Evolutionary conservation across 2,888 invertebrate species (phyloP).

Genomic region (Xylota segnis): DNA sequence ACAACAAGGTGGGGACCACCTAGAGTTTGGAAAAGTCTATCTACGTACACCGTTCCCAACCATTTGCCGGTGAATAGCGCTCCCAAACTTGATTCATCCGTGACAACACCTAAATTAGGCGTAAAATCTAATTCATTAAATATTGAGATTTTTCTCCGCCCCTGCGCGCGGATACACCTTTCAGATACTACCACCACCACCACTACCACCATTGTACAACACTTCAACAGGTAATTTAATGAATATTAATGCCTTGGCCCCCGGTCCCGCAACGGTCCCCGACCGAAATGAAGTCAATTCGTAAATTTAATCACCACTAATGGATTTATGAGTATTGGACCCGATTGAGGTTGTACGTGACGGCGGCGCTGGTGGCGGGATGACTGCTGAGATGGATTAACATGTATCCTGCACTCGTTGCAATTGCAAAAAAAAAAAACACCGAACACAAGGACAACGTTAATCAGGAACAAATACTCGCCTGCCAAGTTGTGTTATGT

Average conservation of each 20-base stretch:
- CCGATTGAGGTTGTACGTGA: neutral
- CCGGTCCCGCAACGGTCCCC: neutral
- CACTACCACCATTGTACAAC: constrained; percentile 1
- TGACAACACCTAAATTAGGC: constrained; percentile 71
- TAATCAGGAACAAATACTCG: constrained; percentile 41
- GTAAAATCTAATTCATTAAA: constrained; percentile 70
- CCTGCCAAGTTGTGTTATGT: neutral
- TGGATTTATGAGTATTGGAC: constrained; percentile 66
- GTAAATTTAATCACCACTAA: constrained; percentile 70
- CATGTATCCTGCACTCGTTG: constrained; percentile 13
- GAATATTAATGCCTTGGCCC: constrained; percentile 68
- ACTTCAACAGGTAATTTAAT: constrained; percentile 72
- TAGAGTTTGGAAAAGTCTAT: neutral
- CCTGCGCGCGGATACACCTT: neutral
- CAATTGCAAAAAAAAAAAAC: constrained; percentile 4
- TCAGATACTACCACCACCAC: neutral
- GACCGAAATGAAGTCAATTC: constrained; percentile 53
- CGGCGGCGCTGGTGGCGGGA: too few species aligned
- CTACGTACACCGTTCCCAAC: constrained; percentile 1
- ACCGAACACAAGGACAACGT: constrained; percentile 20
- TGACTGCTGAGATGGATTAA: constrained; percentile 24
- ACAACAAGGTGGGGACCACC: constrained; percentile 21
- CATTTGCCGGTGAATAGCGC: neutral
- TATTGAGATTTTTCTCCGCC: constrained; percentile 58
- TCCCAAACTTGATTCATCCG: constrained; percentile 55